Evolutionary conservation across 2,888 invertebrate species (phyloP).

Genomic region (Synergus japonicus): DNA sequence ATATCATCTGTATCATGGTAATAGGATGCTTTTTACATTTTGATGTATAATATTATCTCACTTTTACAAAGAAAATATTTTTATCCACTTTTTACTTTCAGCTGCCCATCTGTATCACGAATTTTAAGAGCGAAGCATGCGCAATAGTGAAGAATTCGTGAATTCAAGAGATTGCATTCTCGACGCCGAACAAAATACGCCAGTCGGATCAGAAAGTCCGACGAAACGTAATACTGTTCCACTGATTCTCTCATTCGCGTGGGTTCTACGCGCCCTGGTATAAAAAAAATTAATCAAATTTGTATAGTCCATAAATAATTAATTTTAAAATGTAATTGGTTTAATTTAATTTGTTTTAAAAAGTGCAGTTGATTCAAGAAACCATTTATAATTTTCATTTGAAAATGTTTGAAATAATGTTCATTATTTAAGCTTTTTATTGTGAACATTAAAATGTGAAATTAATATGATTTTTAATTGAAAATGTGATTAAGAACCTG

Average conservation of each 20-base stretch:
- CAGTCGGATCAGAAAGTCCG: slow-evolving; percentile 25
- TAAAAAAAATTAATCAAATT: neutral
- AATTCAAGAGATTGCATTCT: neutral
- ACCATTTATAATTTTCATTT: no score
- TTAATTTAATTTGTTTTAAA: neutral
- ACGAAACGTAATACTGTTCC: slow-evolving; percentile 19
- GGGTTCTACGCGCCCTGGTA: neutral
- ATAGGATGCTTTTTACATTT: no score
- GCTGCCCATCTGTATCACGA: neutral
- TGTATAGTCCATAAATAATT: neutral
- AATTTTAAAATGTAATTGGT: neutral
- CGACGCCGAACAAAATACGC: neutral
- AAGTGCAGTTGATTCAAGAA: neutral
- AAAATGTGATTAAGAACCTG: neutral
- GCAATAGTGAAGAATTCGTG: neutral
- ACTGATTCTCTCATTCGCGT: neutral
- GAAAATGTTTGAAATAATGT: neutral
- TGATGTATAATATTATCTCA: no score
- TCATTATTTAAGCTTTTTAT: neutral
- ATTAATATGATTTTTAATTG: neutral
- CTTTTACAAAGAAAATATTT: no score
- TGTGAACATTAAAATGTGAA: neutral
- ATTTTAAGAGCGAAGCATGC: neutral
- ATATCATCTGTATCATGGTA: no score
- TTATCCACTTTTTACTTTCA: no score